These are phyloP conservation scores for Andricus grossulariae DNA, from an alignment of 1,140 invertebrate species.

Conservation along the genomic window DNA sequence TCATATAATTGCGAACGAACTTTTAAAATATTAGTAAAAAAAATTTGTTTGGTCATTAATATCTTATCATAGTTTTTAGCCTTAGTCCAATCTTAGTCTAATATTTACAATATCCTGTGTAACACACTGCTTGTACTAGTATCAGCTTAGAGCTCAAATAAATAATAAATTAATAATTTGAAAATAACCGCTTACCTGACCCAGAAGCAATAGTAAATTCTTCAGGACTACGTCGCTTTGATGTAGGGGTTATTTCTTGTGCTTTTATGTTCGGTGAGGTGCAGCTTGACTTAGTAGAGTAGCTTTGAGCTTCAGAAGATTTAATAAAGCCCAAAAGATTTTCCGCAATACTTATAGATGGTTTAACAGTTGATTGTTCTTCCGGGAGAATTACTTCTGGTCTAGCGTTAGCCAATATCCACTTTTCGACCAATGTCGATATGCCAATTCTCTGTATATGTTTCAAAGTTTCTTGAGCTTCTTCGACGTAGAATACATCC, in stretches of 20 bases:
- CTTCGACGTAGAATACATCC: constrained; percentile 81
- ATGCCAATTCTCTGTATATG: constrained; percentile 82
- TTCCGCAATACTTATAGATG: constrained; percentile 66
- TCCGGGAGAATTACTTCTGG: constrained; percentile 73
- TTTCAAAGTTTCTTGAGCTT: constrained; percentile 82
- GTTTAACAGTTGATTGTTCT: constrained; percentile 54
- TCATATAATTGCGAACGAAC: no score
- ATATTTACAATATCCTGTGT: no score
- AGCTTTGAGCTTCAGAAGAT: constrained; percentile 62
- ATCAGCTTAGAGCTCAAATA: neutral
- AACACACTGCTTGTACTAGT: no score
- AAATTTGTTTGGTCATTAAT: no score
- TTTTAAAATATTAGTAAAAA: no score
- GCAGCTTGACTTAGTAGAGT: constrained; percentile 49
- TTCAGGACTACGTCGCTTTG: constrained; percentile 78
- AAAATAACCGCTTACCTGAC: constrained; percentile 59
- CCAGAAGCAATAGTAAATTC: constrained; percentile 66
- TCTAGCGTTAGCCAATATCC: constrained; percentile 78
- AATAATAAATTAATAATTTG: constrained; percentile 24
- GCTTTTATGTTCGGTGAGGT: constrained; percentile 61
- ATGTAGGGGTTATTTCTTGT: constrained; percentile 77
- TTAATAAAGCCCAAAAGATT: constrained; percentile 73
- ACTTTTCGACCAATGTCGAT: constrained; percentile 78
- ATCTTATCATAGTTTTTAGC: no score
- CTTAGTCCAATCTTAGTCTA: no score